Base-by-base conservation (phyloP, 35 echinoderm and acorn worm species). In the Diadema setosum region DNA sequence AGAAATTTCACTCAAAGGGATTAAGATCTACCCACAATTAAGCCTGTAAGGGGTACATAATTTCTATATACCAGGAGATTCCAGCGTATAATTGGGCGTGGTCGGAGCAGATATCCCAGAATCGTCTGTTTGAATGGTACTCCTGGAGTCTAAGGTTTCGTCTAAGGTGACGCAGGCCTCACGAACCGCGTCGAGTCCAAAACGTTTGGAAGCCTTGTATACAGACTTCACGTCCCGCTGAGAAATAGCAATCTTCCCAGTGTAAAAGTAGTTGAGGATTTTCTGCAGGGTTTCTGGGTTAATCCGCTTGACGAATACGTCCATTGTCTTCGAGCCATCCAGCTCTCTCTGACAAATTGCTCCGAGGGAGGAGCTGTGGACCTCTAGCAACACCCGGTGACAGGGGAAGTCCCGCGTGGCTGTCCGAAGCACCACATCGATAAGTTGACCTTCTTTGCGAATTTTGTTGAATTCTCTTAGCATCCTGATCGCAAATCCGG, bases 391-490 rank as follows among this genome's bases (percentile, higher is more conserved):
- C 16, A 96, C 70, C 60, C 94, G 61, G 34, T 96, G 94, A 56
- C 94, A 96, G 0, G 94, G 94, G 42, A 92, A 96, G 49, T 91
- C 90, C 31, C 91, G 87, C 39, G 82, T 91, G 42, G 86, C 84
- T 1, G 94, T 96, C 17, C 90, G 75, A 3, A 96, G 81, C 14
- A 96, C 94, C 18, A 91, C 94, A 46, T 96, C 94, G 33, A 91
- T 84, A 30, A 96, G 75, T 35, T 86, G 84, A n/a, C 60, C 89
- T 12, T 91, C 94, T 48, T 90, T 83, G 16, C 94, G 88, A 26
- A 90, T 85, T 23, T 50, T 70, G 52, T 87, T 80, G 12, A 91
- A 88, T 39, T 91, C 90, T 5, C 85, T 69, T 18, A 96, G 46
- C 21, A 91, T 91, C 24, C 60, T 65, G 43, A 75, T 85, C 15